phyloP scores from a whole-genome alignment of 2,797 vertebrate species.

The Toxotes lorentzi region DNA sequence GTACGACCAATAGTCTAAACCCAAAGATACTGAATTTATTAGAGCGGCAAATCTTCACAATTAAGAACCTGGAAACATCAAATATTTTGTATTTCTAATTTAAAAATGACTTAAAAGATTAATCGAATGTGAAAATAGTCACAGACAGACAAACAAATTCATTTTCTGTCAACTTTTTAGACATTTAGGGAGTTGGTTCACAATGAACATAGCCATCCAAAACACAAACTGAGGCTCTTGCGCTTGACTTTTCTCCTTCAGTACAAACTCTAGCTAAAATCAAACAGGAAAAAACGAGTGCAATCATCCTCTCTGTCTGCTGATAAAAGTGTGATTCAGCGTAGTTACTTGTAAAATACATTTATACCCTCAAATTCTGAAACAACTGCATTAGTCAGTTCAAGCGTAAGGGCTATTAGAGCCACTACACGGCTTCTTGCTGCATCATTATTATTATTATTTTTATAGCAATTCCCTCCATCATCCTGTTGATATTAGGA shows the following conservation, averaged over 20 bases:
- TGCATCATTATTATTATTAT: not conserved
- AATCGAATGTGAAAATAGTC: not conserved
- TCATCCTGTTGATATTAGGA: conserved; percentile 10
- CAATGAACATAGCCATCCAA: not conserved
- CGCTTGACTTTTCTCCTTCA: conserved; percentile 1
- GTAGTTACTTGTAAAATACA: conserved; percentile 29
- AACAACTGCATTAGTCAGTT: conserved; percentile 22
- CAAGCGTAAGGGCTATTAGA: conserved; percentile 30
- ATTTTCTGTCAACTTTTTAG: not conserved
- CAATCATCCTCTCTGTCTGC: not conserved
- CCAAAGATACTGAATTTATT: not conserved
- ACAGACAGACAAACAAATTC: no score
- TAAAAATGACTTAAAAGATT: not conserved
- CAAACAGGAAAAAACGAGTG: not conserved
- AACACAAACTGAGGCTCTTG: not conserved
- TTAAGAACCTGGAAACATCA: not conserved
- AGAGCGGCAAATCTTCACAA: not conserved
- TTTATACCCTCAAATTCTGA: conserved; percentile 2
- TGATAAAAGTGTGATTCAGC: conserved; percentile 19
- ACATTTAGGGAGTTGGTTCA: not conserved
- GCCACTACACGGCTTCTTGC: conserved; percentile 3
- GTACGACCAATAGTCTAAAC: not conserved
- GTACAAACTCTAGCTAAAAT: not conserved
- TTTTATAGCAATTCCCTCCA: not conserved
- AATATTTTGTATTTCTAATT: not conserved